phyloP scores from a whole-genome alignment of 2,888 invertebrate genomes.

The Eumerus sabulonum region DNA sequence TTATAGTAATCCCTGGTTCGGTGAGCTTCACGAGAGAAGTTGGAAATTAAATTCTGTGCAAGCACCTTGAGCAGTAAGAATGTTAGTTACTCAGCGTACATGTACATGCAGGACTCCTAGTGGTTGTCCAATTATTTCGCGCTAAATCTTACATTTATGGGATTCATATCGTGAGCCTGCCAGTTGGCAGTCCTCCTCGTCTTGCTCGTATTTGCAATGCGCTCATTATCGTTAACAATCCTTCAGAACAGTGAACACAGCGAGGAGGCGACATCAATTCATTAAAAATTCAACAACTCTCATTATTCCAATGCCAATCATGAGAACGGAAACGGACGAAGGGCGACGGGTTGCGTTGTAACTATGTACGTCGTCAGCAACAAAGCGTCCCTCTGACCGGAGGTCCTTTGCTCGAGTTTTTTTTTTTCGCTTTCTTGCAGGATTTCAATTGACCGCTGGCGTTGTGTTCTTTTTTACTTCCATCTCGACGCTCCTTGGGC shows the following conservation, averaged over 20 bases:
- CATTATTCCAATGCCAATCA: conserved; percentile 23
- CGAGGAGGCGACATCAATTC: conserved; percentile 5
- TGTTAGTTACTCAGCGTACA: too few relatives aligned
- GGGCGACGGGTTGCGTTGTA: neutral
- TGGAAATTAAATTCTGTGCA: too few relatives aligned
- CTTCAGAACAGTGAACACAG: neutral
- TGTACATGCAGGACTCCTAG: too few relatives aligned
- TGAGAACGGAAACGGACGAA: neutral
- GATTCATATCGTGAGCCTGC: too few relatives aligned
- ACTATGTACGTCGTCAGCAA: conserved; percentile 4
- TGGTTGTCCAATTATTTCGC: too few relatives aligned
- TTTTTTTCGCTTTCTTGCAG: conserved; percentile 13
- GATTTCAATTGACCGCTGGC: conserved; percentile 26
- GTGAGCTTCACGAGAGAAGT: too few relatives aligned
- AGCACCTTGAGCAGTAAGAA: too few relatives aligned
- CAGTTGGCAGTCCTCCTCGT: neutral
- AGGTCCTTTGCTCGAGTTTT: neutral
- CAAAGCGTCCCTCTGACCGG: conserved; percentile 13
- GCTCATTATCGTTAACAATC: conserved; percentile 11
- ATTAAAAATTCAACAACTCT: conserved; percentile 33
- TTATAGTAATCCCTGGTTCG: too few relatives aligned
- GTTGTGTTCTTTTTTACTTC: conserved; percentile 2
- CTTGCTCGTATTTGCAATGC: conserved; percentile 6
- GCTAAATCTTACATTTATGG: too few relatives aligned
- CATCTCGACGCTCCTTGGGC: too few relatives aligned